Evolutionary conservation across 1,140 invertebrate genomes (phyloP), one percentile per base, ranked within the genome.

Genomic region (Brachionus angularis): DNA sequence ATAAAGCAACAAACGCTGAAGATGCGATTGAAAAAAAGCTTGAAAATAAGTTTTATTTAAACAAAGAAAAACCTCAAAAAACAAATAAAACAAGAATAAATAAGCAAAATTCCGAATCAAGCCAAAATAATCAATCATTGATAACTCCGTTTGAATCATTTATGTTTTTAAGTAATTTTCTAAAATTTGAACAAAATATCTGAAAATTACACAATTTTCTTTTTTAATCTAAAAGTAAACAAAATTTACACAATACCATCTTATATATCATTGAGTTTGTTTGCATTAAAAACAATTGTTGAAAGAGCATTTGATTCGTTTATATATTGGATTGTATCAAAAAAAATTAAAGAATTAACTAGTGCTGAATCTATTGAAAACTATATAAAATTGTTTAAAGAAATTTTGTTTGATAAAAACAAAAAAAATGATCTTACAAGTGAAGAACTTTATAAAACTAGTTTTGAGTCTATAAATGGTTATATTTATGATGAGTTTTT

Each of bases 131-230:
- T 33, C 29, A 55, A 16, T 39, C 21, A 58, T 58, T 23, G 7
- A 14, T 58, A 7, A 39, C 53, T 25, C 53, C 53, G 5, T 58
- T 58, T 21, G 53, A 58, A 23, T 58, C 53, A 1, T 39, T 58
- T 27, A 58, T 58, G 12, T 58, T 58, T 23, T 58, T 58, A 39
- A 58, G 53, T 58, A 58, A 7, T 8, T 14, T 42, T n/a, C n/a
- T 7, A n/a, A 58, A 42, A 39, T 29, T 55, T 55, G 3, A 8
- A 23, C 7, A 12, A 39, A 5, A 39, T 8, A 21, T 8, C 8
- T 36, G 3, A 36, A 58, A 25, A 14, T 25, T 4, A 4, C 2
- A 23, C 23, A 14, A 23, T 25, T 29, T 25, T 25, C 36, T 39
- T 58, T 25, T 58, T 25, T 29, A 18, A 5, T 1, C 25, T 31